These are phyloP conservation scores for Heliornis fulica DNA, from an alignment of 2,113 vertebrate genomes.

Conservation along the genomic window DNA sequence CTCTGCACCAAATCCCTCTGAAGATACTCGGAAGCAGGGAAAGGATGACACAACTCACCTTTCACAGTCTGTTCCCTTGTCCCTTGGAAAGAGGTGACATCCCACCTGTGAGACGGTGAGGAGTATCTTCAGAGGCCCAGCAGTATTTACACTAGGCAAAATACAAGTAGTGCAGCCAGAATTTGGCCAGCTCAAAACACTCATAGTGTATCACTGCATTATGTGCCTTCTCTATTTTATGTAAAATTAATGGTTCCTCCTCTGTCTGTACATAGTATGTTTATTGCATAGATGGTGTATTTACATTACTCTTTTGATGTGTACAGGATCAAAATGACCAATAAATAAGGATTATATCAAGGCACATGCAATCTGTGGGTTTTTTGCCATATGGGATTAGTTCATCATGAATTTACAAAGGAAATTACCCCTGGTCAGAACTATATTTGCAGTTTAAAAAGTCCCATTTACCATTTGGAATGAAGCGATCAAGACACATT, in stretches of 20 bases:
- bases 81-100: background rate
- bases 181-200: background rate
- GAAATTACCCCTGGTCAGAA: background rate
- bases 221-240: background rate
- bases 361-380: background rate
- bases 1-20: background rate
- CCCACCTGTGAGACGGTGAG: background rate
- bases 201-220: background rate
- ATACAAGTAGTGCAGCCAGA: background rate
- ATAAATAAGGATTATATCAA: background rate
- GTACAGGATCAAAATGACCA: background rate
- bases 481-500: background rate
- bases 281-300: background rate
- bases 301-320: background rate
- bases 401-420: background rate
- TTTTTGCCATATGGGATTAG: background rate
- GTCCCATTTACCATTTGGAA: background rate
- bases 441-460: background rate
- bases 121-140: background rate
- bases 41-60: background rate
- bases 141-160: background rate
- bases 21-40: background rate
- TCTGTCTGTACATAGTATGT: background rate
- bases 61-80: background rate
- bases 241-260: background rate